Percentiles rank a stretch among this genome's conserved stretches.
Conservation (phyloP, 1,140 invertebrate genomes). For the Drosophila fuyamai region DNA sequence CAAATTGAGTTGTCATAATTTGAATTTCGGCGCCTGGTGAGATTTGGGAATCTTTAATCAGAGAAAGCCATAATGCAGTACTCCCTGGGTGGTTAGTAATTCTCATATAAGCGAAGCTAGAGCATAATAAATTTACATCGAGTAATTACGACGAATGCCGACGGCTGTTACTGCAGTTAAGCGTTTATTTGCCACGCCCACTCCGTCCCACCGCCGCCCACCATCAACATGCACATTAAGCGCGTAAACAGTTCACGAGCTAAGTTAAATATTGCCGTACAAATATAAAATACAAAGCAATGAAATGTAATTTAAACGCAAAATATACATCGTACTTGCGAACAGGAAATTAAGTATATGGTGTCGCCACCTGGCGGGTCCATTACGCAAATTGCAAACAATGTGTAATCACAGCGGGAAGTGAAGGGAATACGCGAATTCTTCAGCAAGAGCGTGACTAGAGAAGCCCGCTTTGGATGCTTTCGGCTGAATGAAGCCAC, state of each 20-base stretch:
- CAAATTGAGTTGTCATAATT: conserved; percentile 79
- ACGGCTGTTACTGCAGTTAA: conserved; percentile 53
- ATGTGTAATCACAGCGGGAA: conserved; percentile 25
- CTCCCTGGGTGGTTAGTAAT: conserved; percentile 12
- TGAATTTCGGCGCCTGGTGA: conserved; percentile 18
- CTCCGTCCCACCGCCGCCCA: neutral
- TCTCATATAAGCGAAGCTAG: conserved; percentile 3
- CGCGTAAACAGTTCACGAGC: conserved; percentile 60
- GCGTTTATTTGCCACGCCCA: conserved; percentile 37
- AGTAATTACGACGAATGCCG: conserved; percentile 25
- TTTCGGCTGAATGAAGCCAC: conserved; percentile 51
- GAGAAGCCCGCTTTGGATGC: conserved; percentile 6
- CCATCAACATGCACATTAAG: conserved; percentile 35
- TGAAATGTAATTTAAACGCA: conserved; percentile 67
- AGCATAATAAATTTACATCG: conserved; percentile 45
- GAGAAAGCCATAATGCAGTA: conserved; percentile 7
- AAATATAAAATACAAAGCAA: conserved; percentile 66
- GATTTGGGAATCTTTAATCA: conserved; percentile 23
- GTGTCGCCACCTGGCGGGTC: conserved; percentile 33
- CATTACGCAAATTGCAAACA: conserved; percentile 22
- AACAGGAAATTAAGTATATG: conserved; percentile 34
- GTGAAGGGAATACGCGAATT: neutral
- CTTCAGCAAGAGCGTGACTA: conserved; percentile 15
- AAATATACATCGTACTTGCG: conserved; percentile 19
- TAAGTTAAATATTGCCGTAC: conserved; percentile 76